Percentiles rank a stretch among this genome's conserved stretches.
Evolutionary conservation across 1,140 invertebrate species (phyloP).

Genomic region (Musca vetustissima): DNA sequence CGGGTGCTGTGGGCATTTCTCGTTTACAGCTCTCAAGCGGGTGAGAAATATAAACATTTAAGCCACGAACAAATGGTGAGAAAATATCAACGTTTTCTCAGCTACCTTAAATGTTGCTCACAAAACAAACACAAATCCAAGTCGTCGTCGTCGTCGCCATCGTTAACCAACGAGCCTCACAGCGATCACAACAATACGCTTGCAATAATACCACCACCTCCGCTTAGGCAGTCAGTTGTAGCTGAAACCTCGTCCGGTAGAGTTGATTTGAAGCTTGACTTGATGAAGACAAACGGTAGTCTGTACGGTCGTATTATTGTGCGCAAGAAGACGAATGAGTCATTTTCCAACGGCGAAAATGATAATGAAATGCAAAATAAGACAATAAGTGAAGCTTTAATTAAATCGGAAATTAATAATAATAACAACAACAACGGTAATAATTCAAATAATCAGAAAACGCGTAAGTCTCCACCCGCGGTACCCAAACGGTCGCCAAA

Average conservation of each 20-base stretch:
- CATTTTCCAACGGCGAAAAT: background rate
- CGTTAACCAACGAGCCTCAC: too few species aligned
- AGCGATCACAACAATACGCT: background rate
- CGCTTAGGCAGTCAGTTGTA: background rate
- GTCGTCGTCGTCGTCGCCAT: too few species aligned
- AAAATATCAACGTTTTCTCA: constrained; percentile 7
- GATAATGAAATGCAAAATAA: background rate
- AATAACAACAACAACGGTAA: background rate
- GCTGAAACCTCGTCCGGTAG: background rate
- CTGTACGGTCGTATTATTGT: background rate
- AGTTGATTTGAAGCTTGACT: constrained; percentile 14
- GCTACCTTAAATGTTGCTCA: background rate
- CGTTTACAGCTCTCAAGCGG: background rate
- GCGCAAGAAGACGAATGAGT: constrained; percentile 8
- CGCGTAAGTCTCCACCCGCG: constrained; percentile 32
- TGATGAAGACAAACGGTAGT: constrained; percentile 3
- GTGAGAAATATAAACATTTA: background rate
- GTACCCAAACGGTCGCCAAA: constrained; percentile 43
- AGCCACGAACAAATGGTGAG: constrained; percentile 12
- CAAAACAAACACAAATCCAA: background rate
- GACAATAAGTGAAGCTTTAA: background rate
- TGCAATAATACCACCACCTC: background rate
- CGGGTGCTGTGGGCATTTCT: background rate
- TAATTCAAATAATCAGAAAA: background rate
- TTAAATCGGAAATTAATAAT: background rate